A percentile compares a stretch with the other conserved stretches of the same genome.
Evolutionary conservation across 2,888 invertebrate genomes (phyloP).

Genomic region (Synanthedon formicaeformis): DNA sequence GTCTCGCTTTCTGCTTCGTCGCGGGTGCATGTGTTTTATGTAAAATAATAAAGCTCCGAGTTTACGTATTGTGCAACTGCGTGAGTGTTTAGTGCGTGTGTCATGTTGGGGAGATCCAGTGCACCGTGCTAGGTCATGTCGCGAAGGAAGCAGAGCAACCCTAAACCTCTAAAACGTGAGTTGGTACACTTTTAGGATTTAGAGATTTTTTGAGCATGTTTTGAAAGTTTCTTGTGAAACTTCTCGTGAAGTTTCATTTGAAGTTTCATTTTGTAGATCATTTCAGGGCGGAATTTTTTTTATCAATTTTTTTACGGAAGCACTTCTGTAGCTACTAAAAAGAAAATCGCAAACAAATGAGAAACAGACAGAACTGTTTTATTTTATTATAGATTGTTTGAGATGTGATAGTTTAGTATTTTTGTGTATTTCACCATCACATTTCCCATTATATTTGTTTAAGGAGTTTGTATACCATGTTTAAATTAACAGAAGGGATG

Average conservation of each 20-base stretch:
- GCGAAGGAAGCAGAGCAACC: constrained; percentile 95
- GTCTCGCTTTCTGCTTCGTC: constrained; percentile 34
- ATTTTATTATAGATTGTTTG: too few species aligned
- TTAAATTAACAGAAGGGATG: too few species aligned
- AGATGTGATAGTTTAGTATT: too few species aligned
- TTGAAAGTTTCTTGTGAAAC: not conserved
- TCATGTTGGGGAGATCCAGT: constrained; percentile 45
- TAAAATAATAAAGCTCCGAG: constrained; percentile 9
- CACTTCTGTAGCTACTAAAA: too few species aligned
- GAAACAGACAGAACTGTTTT: too few species aligned
- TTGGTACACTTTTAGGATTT: constrained; percentile 19
- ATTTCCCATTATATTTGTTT: too few species aligned
- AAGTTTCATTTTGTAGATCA: too few species aligned
- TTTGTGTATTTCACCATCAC: too few species aligned
- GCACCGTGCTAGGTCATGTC: constrained; percentile 77
- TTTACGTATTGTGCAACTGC: constrained; percentile 4
- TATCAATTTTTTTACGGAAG: too few species aligned
- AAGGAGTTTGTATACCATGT: too few species aligned
- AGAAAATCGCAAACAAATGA: too few species aligned
- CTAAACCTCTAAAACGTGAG: constrained; percentile 95
- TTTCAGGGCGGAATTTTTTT: too few species aligned
- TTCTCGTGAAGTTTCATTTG: not conserved
- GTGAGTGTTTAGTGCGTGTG: constrained; percentile 34
- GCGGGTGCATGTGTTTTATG: constrained; percentile 20
- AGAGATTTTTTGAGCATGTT: not conserved